phyloP scores from a whole-genome alignment of 2,113 vertebrate species.

The Leuciscus idus region DNA sequence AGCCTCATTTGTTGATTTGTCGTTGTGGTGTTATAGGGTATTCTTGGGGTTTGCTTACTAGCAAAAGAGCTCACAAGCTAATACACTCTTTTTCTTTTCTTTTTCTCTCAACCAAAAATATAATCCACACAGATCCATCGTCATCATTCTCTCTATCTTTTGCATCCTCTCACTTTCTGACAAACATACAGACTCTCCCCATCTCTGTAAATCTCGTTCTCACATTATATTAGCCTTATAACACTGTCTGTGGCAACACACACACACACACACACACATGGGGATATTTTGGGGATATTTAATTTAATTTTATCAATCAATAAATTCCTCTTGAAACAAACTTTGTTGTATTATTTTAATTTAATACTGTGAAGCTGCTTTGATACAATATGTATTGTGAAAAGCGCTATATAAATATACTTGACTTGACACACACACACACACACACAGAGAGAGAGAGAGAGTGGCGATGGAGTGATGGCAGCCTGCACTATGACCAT shows the following conservation, averaged over 20 bases:
- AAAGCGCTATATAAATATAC: no score
- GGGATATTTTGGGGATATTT: no score
- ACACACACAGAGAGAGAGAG: no score
- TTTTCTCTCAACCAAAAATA: background rate
- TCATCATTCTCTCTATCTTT: background rate
- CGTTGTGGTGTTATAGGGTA: no score
- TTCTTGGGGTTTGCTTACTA: background rate
- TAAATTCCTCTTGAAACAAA: no score
- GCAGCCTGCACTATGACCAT: constrained; percentile 65
- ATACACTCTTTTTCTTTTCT: background rate
- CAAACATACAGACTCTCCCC: background rate
- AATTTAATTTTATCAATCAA: no score
- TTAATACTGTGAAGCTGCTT: no score
- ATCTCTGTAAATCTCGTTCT: constrained; percentile 25
- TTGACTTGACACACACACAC: constrained; percentile 24
- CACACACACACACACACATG: constrained; percentile 8
- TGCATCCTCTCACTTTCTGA: background rate
- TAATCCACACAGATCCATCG: background rate
- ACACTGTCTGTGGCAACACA: constrained; percentile 5
- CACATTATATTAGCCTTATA: constrained; percentile 1
- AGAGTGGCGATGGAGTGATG: constrained; percentile 37
- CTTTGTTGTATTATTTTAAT: no score
- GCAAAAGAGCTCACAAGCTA: background rate
- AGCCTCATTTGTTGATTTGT: background rate
- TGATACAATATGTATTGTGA: no score